Base-by-base conservation (phyloP, 2,797 vertebrate species). In the Acrocephalus scirpaceus region DNA sequence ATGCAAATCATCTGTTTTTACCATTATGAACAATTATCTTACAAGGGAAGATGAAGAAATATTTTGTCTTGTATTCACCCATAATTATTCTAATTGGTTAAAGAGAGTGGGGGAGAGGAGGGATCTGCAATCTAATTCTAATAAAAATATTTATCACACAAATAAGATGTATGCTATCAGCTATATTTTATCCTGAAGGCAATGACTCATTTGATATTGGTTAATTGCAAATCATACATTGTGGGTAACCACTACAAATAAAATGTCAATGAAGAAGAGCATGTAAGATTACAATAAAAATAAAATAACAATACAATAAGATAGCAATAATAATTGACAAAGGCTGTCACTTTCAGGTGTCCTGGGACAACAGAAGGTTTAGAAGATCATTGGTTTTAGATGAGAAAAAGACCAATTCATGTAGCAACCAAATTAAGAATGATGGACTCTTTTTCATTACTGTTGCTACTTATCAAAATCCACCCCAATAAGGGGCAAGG, bases 401-500 rank as follows among this genome's bases (percentile, higher is more conserved):
- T 32, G 11, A 86, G 8, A 73, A 90, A 92, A 73, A 16, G 8
- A 60, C 11, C 1, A 2, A n/a, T 64, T 60, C 11, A 34, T 12
- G 4, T 17, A 82, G 48, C 11, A 82, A 44, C 3, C 6, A 57
- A 81, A 87, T 48, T 42, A 62, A 44, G 32, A 53, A 56, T 27
- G 17, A 64, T 48, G 9, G 9, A 58, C 23, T 40, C 5, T 57
- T 61, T 76, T 22, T 44, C 19, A 53, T 81, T 88, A 71, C 3
- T 69, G 8, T 74, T 74, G 6, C 4, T 44, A 4, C 38, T 86
- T 60, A 58, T 2, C 36, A 91, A 51, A 38, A 53, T 17, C 18
- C 11, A 62, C 7, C 6, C 26, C 9, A 15, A 36, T 10, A 27
- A 11, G 2, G 7, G 4, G 3, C 12, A 44, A 3, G 12, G 1